Evolutionary conservation across 2,797 vertebrate genomes (phyloP).

Genomic region (Semotilus atromaculatus): DNA sequence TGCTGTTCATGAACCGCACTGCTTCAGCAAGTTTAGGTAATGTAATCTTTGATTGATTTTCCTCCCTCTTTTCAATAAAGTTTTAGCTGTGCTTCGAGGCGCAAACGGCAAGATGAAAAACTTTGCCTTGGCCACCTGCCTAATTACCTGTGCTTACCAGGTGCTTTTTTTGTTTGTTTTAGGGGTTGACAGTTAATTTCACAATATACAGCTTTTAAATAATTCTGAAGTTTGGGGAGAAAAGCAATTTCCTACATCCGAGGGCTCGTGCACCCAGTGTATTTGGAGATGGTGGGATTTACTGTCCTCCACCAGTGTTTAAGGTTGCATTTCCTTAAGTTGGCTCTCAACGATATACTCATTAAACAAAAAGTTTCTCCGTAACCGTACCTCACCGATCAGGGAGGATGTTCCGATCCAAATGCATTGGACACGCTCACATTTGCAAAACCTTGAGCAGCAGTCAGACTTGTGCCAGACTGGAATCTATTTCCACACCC

Average conservation of each 20-base stretch:
- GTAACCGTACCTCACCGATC: slow-evolving; percentile 3
- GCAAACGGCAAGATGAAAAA: slow-evolving; percentile 60
- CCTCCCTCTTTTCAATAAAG: slow-evolving; percentile 52
- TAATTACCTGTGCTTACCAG: slow-evolving; percentile 74
- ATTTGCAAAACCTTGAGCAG: slow-evolving; percentile 40
- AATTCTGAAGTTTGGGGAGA: slow-evolving; percentile 9
- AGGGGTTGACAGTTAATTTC: slow-evolving; percentile 32
- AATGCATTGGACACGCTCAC: slow-evolving; percentile 29
- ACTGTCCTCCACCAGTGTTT: slow-evolving; percentile 3
- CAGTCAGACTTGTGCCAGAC: slow-evolving; percentile 42
- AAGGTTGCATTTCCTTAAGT: neutral
- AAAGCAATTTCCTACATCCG: neutral
- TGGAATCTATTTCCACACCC: slow-evolving; percentile 67
- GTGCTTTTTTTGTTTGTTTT: slow-evolving; percentile 68
- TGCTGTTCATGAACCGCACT: slow-evolving; percentile 29
- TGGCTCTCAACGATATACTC: neutral
- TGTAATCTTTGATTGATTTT: slow-evolving; percentile 75
- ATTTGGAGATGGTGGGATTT: neutral
- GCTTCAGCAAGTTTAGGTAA: slow-evolving; percentile 69
- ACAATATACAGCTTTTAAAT: slow-evolving; percentile 26
- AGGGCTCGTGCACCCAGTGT: neutral
- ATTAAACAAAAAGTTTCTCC: neutral
- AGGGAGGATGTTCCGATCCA: slow-evolving; percentile 20
- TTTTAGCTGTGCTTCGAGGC: slow-evolving; percentile 63
- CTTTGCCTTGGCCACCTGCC: slow-evolving; percentile 67